Evolutionary conservation across 2,888 invertebrate genomes (phyloP).

Genomic region (Nymphalis polychloros): DNA sequence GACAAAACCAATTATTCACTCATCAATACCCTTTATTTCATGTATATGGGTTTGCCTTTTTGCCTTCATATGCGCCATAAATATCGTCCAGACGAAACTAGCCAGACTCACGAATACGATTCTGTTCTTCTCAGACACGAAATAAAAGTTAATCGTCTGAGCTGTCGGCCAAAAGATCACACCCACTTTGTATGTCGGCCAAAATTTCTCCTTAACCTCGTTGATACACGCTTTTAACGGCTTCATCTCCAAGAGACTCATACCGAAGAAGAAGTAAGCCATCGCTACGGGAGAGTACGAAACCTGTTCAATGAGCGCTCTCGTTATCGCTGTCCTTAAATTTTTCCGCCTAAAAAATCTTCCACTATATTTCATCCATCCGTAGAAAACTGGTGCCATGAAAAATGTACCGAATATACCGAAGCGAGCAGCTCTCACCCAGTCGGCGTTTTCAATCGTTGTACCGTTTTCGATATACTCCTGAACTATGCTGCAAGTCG

Average conservation of each 20-base stretch:
- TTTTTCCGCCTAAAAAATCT: constrained; percentile 57
- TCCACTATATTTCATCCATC: constrained; percentile 84
- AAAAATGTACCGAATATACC: constrained; percentile 88
- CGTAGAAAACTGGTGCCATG: constrained; percentile 89
- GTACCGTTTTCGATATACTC: constrained; percentile 74
- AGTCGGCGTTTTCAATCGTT: constrained; percentile 63
- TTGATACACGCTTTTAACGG: constrained; percentile 81
- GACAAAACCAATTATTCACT: background rate
- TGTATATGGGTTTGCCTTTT: constrained; percentile 37
- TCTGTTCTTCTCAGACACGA: constrained; percentile 86
- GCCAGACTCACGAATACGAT: constrained; percentile 87
- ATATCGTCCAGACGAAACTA: constrained; percentile 89
- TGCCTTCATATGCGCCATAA: constrained; percentile 88
- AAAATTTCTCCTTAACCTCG: constrained; percentile 86
- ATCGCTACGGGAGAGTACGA: constrained; percentile 87
- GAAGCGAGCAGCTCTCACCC: constrained; percentile 84
- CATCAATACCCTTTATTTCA: background rate
- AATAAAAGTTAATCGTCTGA: constrained; percentile 87
- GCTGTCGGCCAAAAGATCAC: constrained; percentile 86
- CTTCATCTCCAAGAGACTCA: constrained; percentile 86
- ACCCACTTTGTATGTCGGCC: constrained; percentile 87
- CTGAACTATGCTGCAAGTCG: constrained; percentile 85
- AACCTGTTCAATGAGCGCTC: constrained; percentile 84
- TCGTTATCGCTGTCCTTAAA: constrained; percentile 58
- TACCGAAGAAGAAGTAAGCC: constrained; percentile 88